Percentiles rank a stretch among this genome's conserved stretches.
phyloP scores from a whole-genome alignment of 2,113 vertebrate genomes.

The Apodemus sylvaticus region DNA sequence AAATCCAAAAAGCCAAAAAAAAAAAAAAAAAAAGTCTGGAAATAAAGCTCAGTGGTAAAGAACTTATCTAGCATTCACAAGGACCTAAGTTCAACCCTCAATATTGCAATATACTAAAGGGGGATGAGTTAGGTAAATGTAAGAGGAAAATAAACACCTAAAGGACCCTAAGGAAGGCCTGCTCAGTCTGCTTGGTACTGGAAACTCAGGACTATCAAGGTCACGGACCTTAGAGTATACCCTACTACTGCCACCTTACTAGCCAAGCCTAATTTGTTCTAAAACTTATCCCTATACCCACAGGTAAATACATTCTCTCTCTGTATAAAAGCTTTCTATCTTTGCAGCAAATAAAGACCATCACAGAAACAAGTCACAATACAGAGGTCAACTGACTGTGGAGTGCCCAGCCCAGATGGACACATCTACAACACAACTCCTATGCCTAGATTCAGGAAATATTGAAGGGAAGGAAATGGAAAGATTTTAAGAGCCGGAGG shows the following conservation, averaged over 20 bases:
- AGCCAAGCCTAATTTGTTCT: background rate
- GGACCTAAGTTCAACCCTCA: background rate
- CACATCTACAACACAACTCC: background rate
- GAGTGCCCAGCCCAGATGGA: background rate
- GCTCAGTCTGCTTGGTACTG: background rate
- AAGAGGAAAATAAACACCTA: background rate
- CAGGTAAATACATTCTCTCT: background rate
- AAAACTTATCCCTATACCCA: background rate
- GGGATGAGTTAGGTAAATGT: background rate
- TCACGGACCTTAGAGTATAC: background rate
- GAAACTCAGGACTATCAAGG: background rate
- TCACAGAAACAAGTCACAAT: background rate
- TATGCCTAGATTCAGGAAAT: background rate
- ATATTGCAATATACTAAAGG: background rate
- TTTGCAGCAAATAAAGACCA: background rate
- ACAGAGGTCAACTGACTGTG: no score
- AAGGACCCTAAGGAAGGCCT: background rate
- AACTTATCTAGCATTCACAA: background rate
- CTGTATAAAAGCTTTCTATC: background rate
- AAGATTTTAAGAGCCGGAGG: background rate
- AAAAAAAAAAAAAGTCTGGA: background rate
- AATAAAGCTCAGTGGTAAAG: background rate
- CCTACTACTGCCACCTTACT: background rate
- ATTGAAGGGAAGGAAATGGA: background rate
- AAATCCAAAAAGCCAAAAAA: no score